Percentiles rank a stretch among this genome's conserved stretches.
phyloP scores from a whole-genome alignment of 2,797 vertebrate genomes.

The Antrozous pallidus region DNA sequence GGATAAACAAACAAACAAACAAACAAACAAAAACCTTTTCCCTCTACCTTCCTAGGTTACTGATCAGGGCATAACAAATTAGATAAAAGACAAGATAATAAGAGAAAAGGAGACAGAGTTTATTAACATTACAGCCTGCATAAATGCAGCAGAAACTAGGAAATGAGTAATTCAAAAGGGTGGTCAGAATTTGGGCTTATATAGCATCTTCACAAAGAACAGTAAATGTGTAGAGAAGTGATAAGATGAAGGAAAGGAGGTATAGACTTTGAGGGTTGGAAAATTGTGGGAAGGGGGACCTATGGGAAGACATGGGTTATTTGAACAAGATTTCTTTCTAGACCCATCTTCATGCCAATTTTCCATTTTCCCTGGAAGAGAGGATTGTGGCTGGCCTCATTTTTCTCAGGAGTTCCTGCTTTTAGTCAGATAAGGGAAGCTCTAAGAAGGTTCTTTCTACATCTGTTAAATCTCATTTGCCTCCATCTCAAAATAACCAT shows the following conservation, averaged over 20 bases:
- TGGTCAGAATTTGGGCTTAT: not conserved
- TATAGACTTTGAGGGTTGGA: not conserved
- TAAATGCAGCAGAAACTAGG: not conserved
- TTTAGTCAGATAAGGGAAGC: not conserved
- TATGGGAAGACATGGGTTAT: not conserved
- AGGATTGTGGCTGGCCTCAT: not conserved
- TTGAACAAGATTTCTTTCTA: not conserved
- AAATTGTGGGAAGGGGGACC: not conserved
- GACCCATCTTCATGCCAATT: not conserved
- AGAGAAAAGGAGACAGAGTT: not conserved
- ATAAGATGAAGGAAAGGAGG: not conserved
- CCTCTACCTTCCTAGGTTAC: not conserved
- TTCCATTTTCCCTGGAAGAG: not conserved
- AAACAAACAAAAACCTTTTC: not conserved
- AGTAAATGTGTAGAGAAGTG: not conserved
- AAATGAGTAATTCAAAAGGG: not conserved
- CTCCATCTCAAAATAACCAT: not conserved
- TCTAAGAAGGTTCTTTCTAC: not conserved
- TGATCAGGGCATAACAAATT: not conserved
- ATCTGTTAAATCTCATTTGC: not conserved
- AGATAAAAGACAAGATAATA: not conserved
- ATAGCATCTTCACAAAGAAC: not conserved
- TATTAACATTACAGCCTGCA: not conserved
- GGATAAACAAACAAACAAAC: not conserved
- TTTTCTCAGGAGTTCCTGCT: not conserved